Evolutionary conservation across 2,113 vertebrate genomes (phyloP), one percentile per base, ranked within the genome.

Genomic region (Ptyas mucosa): DNA sequence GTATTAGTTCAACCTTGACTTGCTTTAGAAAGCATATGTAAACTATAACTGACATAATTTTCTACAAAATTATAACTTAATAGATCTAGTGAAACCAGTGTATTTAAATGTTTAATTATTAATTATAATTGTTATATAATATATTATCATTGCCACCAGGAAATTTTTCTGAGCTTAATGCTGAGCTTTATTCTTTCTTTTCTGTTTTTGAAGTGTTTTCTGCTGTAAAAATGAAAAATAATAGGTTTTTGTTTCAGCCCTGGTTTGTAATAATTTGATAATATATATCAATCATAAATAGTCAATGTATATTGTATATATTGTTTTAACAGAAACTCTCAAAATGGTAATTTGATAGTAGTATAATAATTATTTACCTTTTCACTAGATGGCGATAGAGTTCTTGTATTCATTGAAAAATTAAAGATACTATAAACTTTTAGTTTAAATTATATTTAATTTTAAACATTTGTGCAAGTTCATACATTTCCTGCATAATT

Each of bases 351-450:
- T 51, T 94, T 85, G n/a, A 23, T 92, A 90, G 86, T 43, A 93
- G 86, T 46, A 93, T 85, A n/a, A 96, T 85, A 97, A 88, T 96
- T 85, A 52, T 52, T 52, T 52, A 64, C 92, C 89, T 54, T 54
- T 87, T 97, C 98, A 97, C 98, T 98, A 98, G 98, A 97, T 98
- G 98, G 98, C 97, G 97, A 98, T 98, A 97, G 96, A 98, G 94
- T 96, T 98, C 96, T 98, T 95, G 94, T 92, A 95, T 98, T 98
- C 94, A 97, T 96, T 94, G 94, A 96, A 24, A 95, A 96, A 97
- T 97, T 98, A 97, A 98, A 96, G 81, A 23, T 64, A 94, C 92
- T 93, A 0, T 34, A 1, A 3, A 58, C 87, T 6, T 21, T 75
- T 91, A 92, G 39, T 29, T 26, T 43, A 3, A n/a, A 89, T 91